Evolutionary conservation across 2,888 invertebrate genomes (phyloP).

Genomic region (Pheosia tremula): DNA sequence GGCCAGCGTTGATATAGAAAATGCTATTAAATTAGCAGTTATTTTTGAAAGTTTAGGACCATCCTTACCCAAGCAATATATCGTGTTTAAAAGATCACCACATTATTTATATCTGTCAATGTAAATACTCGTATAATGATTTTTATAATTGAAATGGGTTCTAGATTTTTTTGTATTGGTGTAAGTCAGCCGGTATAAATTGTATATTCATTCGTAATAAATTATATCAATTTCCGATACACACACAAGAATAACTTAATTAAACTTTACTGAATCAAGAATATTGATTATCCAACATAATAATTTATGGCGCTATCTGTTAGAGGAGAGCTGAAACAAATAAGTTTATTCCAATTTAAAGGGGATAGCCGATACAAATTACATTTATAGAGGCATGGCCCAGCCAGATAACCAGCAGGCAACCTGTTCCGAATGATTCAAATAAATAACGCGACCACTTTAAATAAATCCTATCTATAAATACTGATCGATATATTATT

Average conservation of each 20-base stretch:
- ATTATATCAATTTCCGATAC: conserved; percentile 16
- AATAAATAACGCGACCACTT: conserved; percentile 77
- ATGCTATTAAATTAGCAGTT: conserved; percentile 18
- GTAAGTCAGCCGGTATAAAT: conserved; percentile 4
- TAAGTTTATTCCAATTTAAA: conserved; percentile 74
- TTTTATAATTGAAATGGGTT: conserved; percentile 24
- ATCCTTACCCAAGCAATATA: too few species aligned
- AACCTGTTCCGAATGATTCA: conserved; percentile 76
- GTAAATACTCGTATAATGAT: too few species aligned
- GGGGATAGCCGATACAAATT: conserved; percentile 73
- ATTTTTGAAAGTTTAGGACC: too few species aligned
- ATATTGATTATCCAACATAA: conserved; percentile 54
- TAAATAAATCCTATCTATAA: conserved; percentile 79
- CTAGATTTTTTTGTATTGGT: neutral
- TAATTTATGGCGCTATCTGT: conserved; percentile 62
- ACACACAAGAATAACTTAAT: conserved; percentile 41
- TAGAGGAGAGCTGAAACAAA: conserved; percentile 62
- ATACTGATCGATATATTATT: conserved; percentile 74
- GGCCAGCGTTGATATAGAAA: conserved; percentile 37
- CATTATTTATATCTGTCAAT: too few species aligned
- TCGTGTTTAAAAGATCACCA: too few species aligned
- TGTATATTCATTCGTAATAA: conserved; percentile 21
- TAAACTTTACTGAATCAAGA: conserved; percentile 52
- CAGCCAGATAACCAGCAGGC: conserved; percentile 68
- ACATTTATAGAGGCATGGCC: conserved; percentile 74